Conservation (phyloP, 2,797 vertebrate species). For the Melanotaenia maccullochi region DNA sequence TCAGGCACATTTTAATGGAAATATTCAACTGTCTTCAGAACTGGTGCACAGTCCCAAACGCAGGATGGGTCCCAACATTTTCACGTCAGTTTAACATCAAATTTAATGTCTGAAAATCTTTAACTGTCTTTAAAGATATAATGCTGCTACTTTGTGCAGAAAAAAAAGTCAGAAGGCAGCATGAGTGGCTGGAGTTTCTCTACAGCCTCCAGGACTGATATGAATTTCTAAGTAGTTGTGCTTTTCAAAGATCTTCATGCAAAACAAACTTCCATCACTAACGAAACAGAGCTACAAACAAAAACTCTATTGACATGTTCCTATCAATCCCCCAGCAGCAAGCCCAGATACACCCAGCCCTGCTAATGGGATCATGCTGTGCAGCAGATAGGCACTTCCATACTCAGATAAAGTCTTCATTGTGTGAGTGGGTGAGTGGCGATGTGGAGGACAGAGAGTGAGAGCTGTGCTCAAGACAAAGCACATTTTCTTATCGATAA, state of each 20-base stretch:
- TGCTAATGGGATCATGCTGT: conserved; percentile 58
- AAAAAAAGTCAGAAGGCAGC: neutral
- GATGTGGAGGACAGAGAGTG: conserved; percentile 53
- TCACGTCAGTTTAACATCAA: neutral
- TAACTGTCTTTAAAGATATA: neutral
- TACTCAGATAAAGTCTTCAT: conserved; percentile 65
- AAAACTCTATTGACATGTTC: conserved; percentile 45
- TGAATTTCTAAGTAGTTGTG: conserved; percentile 7
- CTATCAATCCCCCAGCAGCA: conserved; percentile 44
- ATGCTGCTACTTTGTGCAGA: neutral
- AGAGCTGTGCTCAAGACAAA: conserved; percentile 76
- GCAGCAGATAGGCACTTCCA: conserved; percentile 57
- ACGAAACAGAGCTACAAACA: conserved; percentile 30
- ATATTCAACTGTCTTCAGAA: too few relatives aligned
- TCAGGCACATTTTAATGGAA: too few relatives aligned
- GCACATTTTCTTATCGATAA: conserved; percentile 81
- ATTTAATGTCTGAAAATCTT: neutral
- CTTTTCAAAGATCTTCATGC: conserved; percentile 9
- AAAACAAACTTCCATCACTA: conserved; percentile 24
- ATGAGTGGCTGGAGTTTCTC: neutral
- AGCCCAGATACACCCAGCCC: conserved; percentile 25
- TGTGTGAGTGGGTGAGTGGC: conserved; percentile 50
- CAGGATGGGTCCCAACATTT: neutral
- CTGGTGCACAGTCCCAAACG: too few relatives aligned
- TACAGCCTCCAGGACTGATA: neutral